Conservation (phyloP, 2,797 vertebrate species). For the Buphagus erythrorhynchus region DNA sequence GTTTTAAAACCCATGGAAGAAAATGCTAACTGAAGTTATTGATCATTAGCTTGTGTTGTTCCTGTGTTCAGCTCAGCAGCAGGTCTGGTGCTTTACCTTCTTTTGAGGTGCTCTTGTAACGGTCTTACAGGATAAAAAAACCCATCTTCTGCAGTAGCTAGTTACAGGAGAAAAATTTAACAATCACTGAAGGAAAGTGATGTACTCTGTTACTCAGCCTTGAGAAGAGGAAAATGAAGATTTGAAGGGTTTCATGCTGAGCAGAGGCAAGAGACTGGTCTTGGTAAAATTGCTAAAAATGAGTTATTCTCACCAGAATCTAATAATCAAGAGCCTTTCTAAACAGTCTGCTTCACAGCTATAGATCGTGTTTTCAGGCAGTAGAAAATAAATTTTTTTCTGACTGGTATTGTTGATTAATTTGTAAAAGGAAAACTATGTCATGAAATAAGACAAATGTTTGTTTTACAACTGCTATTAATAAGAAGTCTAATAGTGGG, state of each 20-base stretch:
- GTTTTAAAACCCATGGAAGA: neutral
- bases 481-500: neutral
- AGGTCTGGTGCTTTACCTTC: neutral
- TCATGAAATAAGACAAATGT: neutral
- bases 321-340: neutral
- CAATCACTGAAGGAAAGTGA: neutral
- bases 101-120: neutral
- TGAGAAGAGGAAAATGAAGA: neutral
- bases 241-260: neutral
- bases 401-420: neutral
- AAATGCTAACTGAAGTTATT: neutral
- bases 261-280: neutral
- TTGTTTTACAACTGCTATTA: neutral
- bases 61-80: neutral
- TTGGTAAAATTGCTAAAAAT: neutral
- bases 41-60: neutral
- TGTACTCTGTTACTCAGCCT: neutral
- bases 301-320: neutral
- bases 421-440: neutral
- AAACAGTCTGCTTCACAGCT: neutral
- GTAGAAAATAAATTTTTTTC: neutral
- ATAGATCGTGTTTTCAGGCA: neutral
- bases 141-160: neutral
- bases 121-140: neutral
- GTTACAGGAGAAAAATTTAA: neutral